These are phyloP conservation scores for Halcyon senegalensis DNA, from an alignment of 2,113 vertebrate genomes.

Conservation along the genomic window DNA sequence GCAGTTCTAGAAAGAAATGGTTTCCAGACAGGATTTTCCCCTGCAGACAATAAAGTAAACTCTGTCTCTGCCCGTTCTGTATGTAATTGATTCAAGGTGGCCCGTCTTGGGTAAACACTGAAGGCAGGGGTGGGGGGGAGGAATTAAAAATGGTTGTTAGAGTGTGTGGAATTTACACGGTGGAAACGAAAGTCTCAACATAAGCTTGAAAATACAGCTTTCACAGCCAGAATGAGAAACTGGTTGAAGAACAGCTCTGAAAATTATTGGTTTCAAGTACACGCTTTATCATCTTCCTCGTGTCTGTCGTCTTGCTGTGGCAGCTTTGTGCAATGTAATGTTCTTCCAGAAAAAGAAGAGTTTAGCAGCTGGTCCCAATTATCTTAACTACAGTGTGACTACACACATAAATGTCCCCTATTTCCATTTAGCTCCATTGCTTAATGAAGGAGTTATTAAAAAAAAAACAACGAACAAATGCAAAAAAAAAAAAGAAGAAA, in stretches of 20 bases:
- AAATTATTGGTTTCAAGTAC: constrained; percentile 47
- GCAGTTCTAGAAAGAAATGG: background rate
- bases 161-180: background rate
- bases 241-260: constrained; percentile 24
- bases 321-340: constrained; percentile 25
- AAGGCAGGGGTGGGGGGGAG: background rate
- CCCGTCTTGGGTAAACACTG: background rate
- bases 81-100: constrained; percentile 51
- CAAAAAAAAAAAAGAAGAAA: background rate
- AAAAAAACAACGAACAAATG: background rate
- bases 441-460: constrained; percentile 65
- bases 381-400: constrained; percentile 66
- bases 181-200: background rate
- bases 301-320: constrained; percentile 11
- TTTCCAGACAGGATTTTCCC: constrained; percentile 8
- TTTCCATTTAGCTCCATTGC: constrained; percentile 61
- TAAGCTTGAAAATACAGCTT: background rate
- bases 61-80: background rate
- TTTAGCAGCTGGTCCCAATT: constrained; percentile 77
- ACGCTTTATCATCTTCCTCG: constrained; percentile 60
- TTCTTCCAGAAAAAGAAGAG: constrained; percentile 61
- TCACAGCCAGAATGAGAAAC: constrained; percentile 42
- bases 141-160: background rate
- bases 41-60: constrained; percentile 29
- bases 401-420: constrained; percentile 54